These are phyloP conservation scores for Bungarus multicinctus DNA, from an alignment of 2,113 vertebrate species.

Conservation along the genomic window DNA sequence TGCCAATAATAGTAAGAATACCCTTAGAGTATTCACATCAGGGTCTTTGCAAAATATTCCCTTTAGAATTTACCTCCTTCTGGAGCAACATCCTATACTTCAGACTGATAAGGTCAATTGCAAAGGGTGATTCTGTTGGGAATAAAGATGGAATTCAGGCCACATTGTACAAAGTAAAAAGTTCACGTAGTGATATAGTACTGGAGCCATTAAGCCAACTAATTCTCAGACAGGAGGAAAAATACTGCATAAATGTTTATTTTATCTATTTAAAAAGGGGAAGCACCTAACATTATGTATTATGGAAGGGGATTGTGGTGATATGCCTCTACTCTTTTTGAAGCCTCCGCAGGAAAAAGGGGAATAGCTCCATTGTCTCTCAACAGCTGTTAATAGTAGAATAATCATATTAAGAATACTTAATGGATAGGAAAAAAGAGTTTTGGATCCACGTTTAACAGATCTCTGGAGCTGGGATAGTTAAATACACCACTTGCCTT, in stretches of 20 bases:
- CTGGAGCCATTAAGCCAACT: background rate
- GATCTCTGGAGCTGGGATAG: background rate
- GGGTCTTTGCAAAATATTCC: background rate
- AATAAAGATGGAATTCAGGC: background rate
- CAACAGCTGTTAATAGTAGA: background rate
- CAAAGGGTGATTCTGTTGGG: background rate
- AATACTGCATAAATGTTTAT: background rate
- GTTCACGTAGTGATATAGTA: conserved; percentile 16
- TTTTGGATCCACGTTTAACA: background rate
- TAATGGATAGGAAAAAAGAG: background rate
- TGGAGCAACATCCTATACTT: background rate
- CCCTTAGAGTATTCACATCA: background rate
- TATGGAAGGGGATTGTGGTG: background rate
- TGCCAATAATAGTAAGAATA: background rate
- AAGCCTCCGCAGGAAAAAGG: background rate
- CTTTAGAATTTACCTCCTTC: background rate
- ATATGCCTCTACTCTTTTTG: background rate
- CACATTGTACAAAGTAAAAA: conserved; percentile 1
- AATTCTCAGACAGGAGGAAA: background rate
- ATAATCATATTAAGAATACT: background rate
- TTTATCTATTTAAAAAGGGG: background rate
- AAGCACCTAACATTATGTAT: background rate
- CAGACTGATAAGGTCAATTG: conserved; percentile 16
- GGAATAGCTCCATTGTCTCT: background rate
- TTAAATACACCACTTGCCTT: background rate